Evolutionary conservation across 1,140 invertebrate genomes (phyloP).

Genomic region (Dinothrombium tinctorium): DNA sequence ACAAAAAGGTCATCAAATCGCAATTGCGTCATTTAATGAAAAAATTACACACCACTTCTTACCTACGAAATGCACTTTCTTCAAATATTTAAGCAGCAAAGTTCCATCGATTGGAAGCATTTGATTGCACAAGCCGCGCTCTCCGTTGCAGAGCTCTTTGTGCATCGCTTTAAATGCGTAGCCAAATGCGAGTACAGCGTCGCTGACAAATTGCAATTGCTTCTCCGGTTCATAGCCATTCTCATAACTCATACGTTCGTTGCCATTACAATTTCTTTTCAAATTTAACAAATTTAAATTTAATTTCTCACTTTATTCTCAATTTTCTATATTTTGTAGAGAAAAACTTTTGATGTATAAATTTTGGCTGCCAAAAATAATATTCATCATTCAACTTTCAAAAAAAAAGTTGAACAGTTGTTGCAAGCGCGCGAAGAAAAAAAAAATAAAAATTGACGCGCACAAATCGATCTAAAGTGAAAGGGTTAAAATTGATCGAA

Average conservation of each 20-base stretch:
- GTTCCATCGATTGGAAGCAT: conserved; percentile 72
- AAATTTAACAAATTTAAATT: neutral
- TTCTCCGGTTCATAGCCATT: conserved; percentile 50
- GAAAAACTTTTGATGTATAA: too few species aligned
- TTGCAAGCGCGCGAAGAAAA: too few species aligned
- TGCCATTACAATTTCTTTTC: conserved; percentile 19
- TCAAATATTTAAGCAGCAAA: conserved; percentile 50
- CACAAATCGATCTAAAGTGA: too few species aligned
- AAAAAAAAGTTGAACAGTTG: too few species aligned
- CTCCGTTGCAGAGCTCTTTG: conserved; percentile 36
- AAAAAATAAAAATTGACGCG: too few species aligned
- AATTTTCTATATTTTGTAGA: too few species aligned
- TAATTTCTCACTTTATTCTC: too few species aligned
- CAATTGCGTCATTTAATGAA: neutral
- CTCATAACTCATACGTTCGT: conserved; percentile 37
- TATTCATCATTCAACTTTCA: too few species aligned
- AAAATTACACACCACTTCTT: too few species aligned
- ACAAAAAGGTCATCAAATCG: too few species aligned
- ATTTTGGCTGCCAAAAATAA: too few species aligned
- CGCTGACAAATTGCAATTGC: conserved; percentile 73
- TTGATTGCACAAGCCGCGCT: conserved; percentile 45
- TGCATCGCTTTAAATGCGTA: conserved; percentile 73
- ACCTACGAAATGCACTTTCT: conserved; percentile 62
- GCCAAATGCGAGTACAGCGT: conserved; percentile 73
- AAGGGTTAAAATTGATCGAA: too few species aligned